Conservation (phyloP, 2,113 vertebrate genomes). For the Tupaia chinensis region DNA sequence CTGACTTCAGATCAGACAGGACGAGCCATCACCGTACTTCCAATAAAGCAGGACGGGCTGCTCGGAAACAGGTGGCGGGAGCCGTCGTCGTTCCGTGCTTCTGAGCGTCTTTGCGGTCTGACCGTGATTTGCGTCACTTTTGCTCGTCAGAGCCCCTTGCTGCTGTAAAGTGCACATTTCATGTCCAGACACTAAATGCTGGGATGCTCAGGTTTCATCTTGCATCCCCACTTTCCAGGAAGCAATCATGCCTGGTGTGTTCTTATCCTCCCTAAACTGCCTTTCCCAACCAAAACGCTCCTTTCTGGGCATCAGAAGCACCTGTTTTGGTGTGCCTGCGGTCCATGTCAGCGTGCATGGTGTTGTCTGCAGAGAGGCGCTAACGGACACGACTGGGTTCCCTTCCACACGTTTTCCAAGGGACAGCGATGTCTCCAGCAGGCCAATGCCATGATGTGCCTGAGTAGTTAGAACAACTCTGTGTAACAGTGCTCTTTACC, state of each 20-base stretch:
- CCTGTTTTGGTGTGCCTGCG: neutral
- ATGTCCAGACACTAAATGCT: neutral
- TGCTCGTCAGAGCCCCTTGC: neutral
- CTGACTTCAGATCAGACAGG: neutral
- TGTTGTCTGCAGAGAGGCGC: neutral
- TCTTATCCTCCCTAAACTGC: neutral
- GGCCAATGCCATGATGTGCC: accelerated
- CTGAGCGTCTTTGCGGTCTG: neutral
- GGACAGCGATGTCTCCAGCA: neutral
- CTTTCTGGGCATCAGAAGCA: neutral
- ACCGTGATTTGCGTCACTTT: neutral
- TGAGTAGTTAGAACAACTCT: neutral
- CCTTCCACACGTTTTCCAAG: neutral
- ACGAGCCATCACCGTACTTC: neutral
- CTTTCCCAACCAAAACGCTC: neutral
- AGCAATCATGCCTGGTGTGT: neutral
- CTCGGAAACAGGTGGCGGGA: neutral
- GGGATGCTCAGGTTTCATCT: neutral
- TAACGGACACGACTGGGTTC: neutral
- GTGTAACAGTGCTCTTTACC: neutral
- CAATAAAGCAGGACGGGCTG: neutral
- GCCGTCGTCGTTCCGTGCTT: accelerated
- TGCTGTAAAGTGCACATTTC: neutral
- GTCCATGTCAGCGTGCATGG: neutral
- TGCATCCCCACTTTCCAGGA: neutral